phyloP scores from a whole-genome alignment of 2,797 vertebrate genomes.

The Etheostoma perlongum region DNA sequence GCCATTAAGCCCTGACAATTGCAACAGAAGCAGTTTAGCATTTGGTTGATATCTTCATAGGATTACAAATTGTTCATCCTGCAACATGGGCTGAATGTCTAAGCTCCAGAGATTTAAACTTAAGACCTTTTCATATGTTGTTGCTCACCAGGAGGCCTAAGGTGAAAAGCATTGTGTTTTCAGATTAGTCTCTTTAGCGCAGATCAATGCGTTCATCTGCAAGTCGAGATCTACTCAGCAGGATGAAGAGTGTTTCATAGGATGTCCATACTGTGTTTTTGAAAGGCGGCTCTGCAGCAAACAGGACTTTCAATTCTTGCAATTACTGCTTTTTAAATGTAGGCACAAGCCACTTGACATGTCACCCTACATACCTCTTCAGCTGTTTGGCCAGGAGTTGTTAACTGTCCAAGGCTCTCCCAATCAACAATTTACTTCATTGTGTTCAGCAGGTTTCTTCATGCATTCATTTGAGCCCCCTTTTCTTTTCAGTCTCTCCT shows the following conservation, averaged over 20 bases:
- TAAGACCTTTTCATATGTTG: background rate
- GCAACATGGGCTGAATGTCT: constrained; percentile 16
- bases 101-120: constrained; percentile 12
- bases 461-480: constrained; percentile 31
- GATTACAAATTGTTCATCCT: constrained; percentile 49
- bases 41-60: constrained; percentile 48
- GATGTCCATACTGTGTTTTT: constrained; percentile 12
- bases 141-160: background rate
- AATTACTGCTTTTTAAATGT: constrained; percentile 7
- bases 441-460: constrained; percentile 26
- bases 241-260: constrained; percentile 8
- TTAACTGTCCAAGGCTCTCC: constrained; percentile 5
- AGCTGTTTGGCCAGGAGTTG: constrained; percentile 27
- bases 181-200: background rate
- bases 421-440: constrained; percentile 21
- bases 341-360: background rate
- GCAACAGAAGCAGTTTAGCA: constrained; percentile 44
- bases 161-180: constrained; percentile 13
- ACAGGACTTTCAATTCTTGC: background rate
- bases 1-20: constrained; percentile 47
- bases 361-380: constrained; percentile 2
- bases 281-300: background rate
- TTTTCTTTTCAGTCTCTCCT: constrained; percentile 24
- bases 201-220: constrained; percentile 34
- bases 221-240: constrained; percentile 37